Conservation (phyloP, 1,140 invertebrate genomes). For the Lordiphosa clarofinis region DNA sequence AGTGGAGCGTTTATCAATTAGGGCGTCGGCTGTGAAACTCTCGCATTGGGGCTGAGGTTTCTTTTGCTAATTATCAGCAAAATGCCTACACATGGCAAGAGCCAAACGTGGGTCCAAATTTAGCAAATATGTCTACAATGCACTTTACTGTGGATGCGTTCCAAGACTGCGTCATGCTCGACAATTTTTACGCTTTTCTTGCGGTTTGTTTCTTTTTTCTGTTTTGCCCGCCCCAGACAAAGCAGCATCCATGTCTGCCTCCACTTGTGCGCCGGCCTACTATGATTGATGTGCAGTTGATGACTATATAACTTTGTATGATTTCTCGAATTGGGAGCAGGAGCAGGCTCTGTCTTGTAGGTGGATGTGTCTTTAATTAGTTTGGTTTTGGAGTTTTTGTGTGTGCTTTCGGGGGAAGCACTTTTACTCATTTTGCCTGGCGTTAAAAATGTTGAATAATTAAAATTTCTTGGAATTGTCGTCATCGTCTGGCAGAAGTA, state of each 20-base stretch:
- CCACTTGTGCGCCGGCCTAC: conserved; percentile 47
- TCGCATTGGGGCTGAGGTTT: conserved; percentile 24
- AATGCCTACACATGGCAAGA: conserved; percentile 67
- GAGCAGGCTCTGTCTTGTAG: conserved; percentile 43
- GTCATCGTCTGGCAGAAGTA: conserved; percentile 36
- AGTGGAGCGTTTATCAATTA: conserved; percentile 70
- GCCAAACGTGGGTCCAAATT: conserved; percentile 52
- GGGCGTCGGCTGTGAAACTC: conserved; percentile 51
- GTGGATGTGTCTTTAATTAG: conserved; percentile 75
- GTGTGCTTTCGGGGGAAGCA: conserved; percentile 12
- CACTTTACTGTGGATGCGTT: conserved; percentile 44
- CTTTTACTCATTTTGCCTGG: conserved; percentile 57
- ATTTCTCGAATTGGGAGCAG: conserved; percentile 45
- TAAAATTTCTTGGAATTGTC: conserved; percentile 72
- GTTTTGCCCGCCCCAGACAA: conserved; percentile 26
- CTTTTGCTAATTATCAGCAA: conserved; percentile 67
- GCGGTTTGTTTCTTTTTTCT: conserved; percentile 23
- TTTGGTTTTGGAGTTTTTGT: conserved; percentile 35
- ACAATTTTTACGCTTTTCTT: conserved; percentile 76
- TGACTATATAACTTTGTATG: conserved; percentile 77
- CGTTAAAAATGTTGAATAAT: conserved; percentile 78
- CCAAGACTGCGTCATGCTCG: conserved; percentile 63
- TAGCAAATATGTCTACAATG: conserved; percentile 57
- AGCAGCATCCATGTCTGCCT: conserved; percentile 29
- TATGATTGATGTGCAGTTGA: conserved; percentile 76